Evolutionary conservation across 2,797 vertebrate species (phyloP).

Genomic region (Alcedo quadribrachys): DNA sequence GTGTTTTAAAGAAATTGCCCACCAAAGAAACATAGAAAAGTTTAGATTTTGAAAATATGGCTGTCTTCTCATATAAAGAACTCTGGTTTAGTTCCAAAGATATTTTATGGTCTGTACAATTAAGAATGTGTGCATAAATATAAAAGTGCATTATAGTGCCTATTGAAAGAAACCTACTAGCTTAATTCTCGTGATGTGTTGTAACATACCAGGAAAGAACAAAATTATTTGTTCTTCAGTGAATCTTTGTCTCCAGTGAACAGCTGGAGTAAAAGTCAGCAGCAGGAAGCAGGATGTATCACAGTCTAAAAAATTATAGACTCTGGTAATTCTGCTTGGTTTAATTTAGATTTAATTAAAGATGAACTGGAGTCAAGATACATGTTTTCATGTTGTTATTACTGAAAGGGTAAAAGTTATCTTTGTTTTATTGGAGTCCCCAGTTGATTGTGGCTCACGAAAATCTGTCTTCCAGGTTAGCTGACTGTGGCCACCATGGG

Average conservation of each 20-base stretch:
- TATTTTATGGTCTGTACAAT: background rate
- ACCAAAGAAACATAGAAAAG: background rate
- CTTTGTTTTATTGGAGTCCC: background rate
- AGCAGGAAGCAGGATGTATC: background rate
- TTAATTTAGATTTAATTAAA: slow-evolving; percentile 72
- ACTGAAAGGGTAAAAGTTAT: background rate
- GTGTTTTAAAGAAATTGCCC: background rate
- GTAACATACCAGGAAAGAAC: background rate
- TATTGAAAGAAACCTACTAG: background rate
- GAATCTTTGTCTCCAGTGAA: background rate
- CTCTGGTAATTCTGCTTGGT: slow-evolving; percentile 1
- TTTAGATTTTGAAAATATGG: background rate
- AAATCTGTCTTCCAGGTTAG: background rate
- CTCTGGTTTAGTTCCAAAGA: background rate
- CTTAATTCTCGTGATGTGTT: background rate
- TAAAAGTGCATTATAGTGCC: background rate
- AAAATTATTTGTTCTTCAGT: background rate
- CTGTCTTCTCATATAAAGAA: background rate
- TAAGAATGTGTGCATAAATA: background rate
- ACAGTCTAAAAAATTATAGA: background rate
- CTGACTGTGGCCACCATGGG: background rate
- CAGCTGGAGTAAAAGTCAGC: background rate
- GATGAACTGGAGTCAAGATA: slow-evolving; percentile 15
- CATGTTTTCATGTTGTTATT: background rate
- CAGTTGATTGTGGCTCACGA: background rate